Percentiles rank a stretch among this genome's conserved stretches.
phyloP scores from a whole-genome alignment of 2,113 vertebrate genomes.

The Limnothrissa miodon region DNA sequence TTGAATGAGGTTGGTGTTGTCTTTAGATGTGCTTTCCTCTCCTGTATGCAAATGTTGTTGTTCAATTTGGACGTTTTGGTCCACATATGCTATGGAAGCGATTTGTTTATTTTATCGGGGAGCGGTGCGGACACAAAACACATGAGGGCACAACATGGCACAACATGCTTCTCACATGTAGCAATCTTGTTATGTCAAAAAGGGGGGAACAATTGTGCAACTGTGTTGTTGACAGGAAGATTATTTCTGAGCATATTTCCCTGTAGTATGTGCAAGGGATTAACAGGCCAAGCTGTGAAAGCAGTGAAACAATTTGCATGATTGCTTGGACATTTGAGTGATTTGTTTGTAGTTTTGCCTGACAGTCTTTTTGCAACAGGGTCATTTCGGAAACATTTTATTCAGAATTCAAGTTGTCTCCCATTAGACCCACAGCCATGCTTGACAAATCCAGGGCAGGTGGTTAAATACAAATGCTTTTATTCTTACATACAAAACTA shows the following conservation, averaged over 20 bases:
- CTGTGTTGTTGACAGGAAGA: constrained; percentile 4
- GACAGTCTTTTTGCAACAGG: constrained; percentile 63
- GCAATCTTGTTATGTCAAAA: constrained; percentile 15
- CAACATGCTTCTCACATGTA: not conserved
- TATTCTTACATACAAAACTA: not conserved
- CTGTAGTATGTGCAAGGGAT: constrained; percentile 34
- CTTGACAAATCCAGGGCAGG: constrained; percentile 2
- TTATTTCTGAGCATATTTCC: constrained; percentile 17
- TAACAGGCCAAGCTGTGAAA: constrained; percentile 57
- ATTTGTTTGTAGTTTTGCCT: constrained; percentile 65
- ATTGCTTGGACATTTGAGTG: constrained; percentile 71
- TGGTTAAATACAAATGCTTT: not conserved
- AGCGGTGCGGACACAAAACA: not conserved
- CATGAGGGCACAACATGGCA: not conserved
- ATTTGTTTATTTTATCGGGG: not conserved
- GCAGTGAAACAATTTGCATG: constrained; percentile 69
- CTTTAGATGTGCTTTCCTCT: not conserved
- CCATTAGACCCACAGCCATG: not conserved
- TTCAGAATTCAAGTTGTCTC: constrained; percentile 46
- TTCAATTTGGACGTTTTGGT: not conserved
- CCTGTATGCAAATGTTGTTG: not conserved
- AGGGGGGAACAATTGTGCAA: constrained; percentile 1
- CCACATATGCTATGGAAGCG: not conserved
- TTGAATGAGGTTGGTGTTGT: not conserved
- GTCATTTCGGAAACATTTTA: constrained; percentile 58